Base-by-base conservation (phyloP, 1,140 invertebrate genomes). In the Cyclina sinensis region DNA sequence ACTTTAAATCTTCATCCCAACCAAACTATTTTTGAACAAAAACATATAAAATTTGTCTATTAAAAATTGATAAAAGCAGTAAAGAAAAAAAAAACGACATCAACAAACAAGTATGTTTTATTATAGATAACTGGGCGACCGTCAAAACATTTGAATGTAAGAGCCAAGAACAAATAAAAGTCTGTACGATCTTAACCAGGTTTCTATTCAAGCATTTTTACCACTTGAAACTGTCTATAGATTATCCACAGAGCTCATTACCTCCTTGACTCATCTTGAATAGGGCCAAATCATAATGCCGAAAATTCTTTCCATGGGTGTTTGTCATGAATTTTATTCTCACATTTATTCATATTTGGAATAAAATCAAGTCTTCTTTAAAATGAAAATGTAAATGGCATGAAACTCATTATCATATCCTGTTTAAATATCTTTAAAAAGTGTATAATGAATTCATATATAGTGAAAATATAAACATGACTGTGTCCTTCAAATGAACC, bases 171-270 rank as follows among this genome's bases (percentile, higher is more conserved):
- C 65, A 70, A 70, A 70, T 39, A 70, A 18, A 70, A 70, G 37
- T 70, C 65, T 70, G 24, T 16, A 70, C 37, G 37, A 70, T 4
- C 65, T 39, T n/a, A 70, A 37, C 12, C 0, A 37, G 30, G 65
- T 37, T 37, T 70, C 24, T 37, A 37, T 7, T 27, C 2, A 70
- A 70, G 65, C 18, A 9, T 70, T 70, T 54, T 65, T 70, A 4
- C 65, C 65, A 70, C 65, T 70, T 70, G 7, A 70, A 70, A 70
- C 27, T 39, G 35, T 70, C 65, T 70, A 37, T n/a, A 3, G 18
- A 70, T 70, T 30, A 70, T 70, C 16, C 11, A 70, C 35, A 35
- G 18, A 37, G 5, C 35, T 37, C 32, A 27, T 70, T 11, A 35
- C 37, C 65, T 37, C 65, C 65, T 70, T 18, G 14, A 70, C 32